Evolutionary conservation across 2,797 vertebrate genomes (phyloP), one percentile per base, ranked within the genome.

Genomic region (Mico argentatus): DNA sequence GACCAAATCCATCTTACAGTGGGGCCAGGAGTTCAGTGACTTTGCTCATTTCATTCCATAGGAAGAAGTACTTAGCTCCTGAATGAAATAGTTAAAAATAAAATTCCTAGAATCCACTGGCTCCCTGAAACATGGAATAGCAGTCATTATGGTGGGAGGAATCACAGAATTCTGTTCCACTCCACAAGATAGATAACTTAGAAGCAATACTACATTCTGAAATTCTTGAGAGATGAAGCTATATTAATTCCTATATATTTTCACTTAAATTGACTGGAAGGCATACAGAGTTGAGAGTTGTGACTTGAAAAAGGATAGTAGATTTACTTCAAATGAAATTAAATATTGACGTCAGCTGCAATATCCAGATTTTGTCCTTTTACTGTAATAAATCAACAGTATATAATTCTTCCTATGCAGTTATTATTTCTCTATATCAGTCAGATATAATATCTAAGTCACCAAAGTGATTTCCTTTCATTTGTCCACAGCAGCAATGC

Each of bases 241-340:
- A 4, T 94, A 67, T 2, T 33, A 6, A 55, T 64, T 88, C 48
- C 33, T 48, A 4, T 17, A 72, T 8, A 48, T 22, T 41, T 15
- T 48, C 59, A 57, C 80, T 85, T 85, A 30, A 81, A 11, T 57
- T 90, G 1, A 8, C 7, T 86, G 7, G 9, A 46, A 59, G 50
- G 30, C 13, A 61, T 11, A 30, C 19, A 48, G 9, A 70, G 4
- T 13, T 90, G n/a, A 39, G 11, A 64, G 20, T 15, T 76, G 13
- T 48, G 24, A 73, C 3, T 36, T 88, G 17, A 22, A 36, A 14
- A 48, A 75, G 79, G 39, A 82, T 92, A 90, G 13, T 27, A 80
- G 30, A 91, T 90, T 96, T 75, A 59, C 11, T 75, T 52, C 72
- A 88, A 85, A 85, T 92, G 26, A 27, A 92, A 94, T 73, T 41